phyloP scores from a whole-genome alignment of 2,113 vertebrate genomes.

The Sebastes fasciatus region DNA sequence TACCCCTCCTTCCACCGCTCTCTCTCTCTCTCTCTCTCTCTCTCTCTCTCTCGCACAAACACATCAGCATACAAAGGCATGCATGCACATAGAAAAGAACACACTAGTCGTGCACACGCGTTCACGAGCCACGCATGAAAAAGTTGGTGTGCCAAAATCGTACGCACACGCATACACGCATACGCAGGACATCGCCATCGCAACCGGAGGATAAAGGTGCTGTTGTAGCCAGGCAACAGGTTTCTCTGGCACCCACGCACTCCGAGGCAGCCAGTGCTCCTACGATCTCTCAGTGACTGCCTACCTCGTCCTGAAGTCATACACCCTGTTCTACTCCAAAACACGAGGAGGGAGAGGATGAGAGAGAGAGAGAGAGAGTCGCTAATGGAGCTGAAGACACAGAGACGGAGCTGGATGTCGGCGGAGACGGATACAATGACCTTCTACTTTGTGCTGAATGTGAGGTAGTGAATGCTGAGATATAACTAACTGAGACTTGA shows the following conservation, averaged over 20 bases:
- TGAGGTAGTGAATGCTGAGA: conserved; percentile 31
- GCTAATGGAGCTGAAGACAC: conserved; percentile 65
- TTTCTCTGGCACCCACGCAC: conserved; percentile 82
- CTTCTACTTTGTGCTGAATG: conserved; percentile 54
- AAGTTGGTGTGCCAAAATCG: conserved; percentile 27
- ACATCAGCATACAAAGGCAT: conserved; percentile 44
- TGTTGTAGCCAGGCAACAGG: conserved; percentile 85
- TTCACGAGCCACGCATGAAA: not conserved
- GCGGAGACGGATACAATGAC: conserved; percentile 63
- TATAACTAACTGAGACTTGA: conserved; percentile 43
- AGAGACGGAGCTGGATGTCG: conserved; percentile 51
- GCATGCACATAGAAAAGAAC: conserved; percentile 5
- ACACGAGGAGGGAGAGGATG: conserved; percentile 55
- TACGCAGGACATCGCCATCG: conserved; percentile 79
- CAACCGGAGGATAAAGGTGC: conserved; percentile 81
- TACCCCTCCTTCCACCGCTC: conserved; percentile 58
- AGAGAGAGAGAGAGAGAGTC: conserved; percentile 29
- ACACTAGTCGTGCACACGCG: not conserved
- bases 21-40: conserved; percentile 32
- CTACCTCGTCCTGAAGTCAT: conserved; percentile 77
- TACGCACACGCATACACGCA: conserved; percentile 28
- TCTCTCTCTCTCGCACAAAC: conserved; percentile 35
- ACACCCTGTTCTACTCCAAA: conserved; percentile 70
- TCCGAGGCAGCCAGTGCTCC: conserved; percentile 73
- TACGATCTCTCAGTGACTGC: conserved; percentile 68